Conservation (phyloP, 2,888 invertebrate genomes). For the Tribolium freemani region DNA sequence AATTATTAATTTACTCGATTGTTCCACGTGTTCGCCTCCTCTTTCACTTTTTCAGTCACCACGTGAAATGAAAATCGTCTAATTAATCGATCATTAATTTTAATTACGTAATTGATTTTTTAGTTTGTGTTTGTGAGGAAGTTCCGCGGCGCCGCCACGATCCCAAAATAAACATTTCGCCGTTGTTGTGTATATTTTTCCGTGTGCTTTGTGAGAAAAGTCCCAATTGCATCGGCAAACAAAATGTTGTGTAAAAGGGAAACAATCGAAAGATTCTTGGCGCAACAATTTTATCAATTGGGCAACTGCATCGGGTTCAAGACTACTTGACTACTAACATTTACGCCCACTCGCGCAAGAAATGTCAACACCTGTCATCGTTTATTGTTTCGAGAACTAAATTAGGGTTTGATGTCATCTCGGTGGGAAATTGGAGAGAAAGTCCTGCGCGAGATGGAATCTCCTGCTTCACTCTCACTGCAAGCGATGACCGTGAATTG, state of each 20-base stretch:
- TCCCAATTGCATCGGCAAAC: constrained; percentile 13
- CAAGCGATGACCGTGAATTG: constrained; percentile 23
- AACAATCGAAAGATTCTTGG: background rate
- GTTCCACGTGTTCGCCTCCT: background rate
- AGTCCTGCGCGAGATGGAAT: constrained; percentile 19
- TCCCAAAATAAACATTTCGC: constrained; percentile 5
- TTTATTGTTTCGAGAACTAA: constrained; percentile 13
- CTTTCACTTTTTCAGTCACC: constrained; percentile 7
- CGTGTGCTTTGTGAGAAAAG: constrained; percentile 1
- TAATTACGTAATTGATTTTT: constrained; percentile 14
- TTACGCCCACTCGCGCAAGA: constrained; percentile 10
- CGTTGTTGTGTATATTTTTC: background rate
- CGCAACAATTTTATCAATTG: constrained; percentile 1
- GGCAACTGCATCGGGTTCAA: constrained; percentile 9
- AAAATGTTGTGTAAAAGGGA: constrained; percentile 7
- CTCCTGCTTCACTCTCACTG: constrained; percentile 20
- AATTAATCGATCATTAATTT: background rate
- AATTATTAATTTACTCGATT: background rate
- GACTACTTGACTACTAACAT: constrained; percentile 13
- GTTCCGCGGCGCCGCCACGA: background rate
- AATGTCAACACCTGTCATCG: constrained; percentile 24
- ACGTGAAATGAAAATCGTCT: background rate
- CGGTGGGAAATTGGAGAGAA: constrained; percentile 24
- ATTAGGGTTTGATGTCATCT: constrained; percentile 25
- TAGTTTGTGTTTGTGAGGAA: background rate